Percentiles rank a stretch among this genome's conserved stretches.
These are phyloP conservation scores for Nixonia krombeini DNA, from an alignment of 1,140 invertebrate species.

Conservation along the genomic window DNA sequence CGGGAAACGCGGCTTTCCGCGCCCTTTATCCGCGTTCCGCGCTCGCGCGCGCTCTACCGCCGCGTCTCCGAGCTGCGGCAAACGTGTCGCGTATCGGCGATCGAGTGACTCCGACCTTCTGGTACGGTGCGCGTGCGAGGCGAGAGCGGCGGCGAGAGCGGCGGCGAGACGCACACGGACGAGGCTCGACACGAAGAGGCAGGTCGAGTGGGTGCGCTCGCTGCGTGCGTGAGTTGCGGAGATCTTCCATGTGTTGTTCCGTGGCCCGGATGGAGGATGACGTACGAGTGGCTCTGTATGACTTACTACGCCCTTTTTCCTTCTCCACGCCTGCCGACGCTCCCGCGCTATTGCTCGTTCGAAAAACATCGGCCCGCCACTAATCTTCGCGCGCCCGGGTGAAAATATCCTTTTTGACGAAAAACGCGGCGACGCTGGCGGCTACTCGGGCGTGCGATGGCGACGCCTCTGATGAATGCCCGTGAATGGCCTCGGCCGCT, in stretches of 20 bases:
- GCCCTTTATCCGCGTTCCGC: constrained; percentile 1
- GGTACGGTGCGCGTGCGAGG: constrained; percentile 33
- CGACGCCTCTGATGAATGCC: constrained; percentile 9
- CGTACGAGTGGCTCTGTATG: constrained; percentile 67
- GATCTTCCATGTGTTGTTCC: constrained; percentile 62
- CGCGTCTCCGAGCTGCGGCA: constrained; percentile 29
- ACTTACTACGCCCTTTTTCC: constrained; percentile 70
- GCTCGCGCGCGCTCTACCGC: constrained; percentile 31
- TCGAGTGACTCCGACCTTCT: constrained; percentile 43
- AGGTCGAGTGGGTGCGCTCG: constrained; percentile 59
- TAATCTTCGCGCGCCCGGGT: too few relatives aligned
- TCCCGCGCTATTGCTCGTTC: constrained; percentile 58
- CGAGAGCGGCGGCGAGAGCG: too few relatives aligned
- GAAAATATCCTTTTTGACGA: too few relatives aligned
- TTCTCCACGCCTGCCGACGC: constrained; percentile 63
- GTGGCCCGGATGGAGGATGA: constrained; percentile 68
- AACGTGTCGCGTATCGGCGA: constrained; percentile 25
- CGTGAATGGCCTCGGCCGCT: too few relatives aligned
- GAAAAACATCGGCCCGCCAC: constrained; percentile 62
- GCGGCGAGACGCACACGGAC: constrained; percentile 38
- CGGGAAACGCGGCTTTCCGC: background rate
- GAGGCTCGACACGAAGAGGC: constrained; percentile 60
- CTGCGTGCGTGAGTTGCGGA: constrained; percentile 43
- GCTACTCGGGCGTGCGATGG: too few relatives aligned
- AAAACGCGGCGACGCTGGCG: too few relatives aligned